These are phyloP conservation scores for Cynodonichthys magdalenae DNA, from an alignment of 2,797 vertebrate genomes.

Conservation along the genomic window DNA sequence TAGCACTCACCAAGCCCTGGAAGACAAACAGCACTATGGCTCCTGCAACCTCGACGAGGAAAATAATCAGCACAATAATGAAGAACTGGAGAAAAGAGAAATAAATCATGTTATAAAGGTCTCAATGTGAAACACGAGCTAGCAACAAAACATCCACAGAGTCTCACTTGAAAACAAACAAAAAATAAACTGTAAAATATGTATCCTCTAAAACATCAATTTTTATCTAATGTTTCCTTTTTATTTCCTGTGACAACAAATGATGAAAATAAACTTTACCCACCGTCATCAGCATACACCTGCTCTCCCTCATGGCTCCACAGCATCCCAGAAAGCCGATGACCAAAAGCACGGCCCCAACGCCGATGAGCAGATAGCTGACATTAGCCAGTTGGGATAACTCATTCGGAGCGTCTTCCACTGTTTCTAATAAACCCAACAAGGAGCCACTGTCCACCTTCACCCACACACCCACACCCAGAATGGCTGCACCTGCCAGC, in stretches of 20 bases:
- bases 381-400: slow-evolving; percentile 69
- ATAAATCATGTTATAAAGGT: background rate
- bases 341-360: slow-evolving; percentile 77
- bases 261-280: slow-evolving; percentile 38
- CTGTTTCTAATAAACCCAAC: slow-evolving; percentile 55
- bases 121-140: background rate
- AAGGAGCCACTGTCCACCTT: slow-evolving; percentile 80
- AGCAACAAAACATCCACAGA: too few relatives aligned
- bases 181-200: too few relatives aligned
- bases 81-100: slow-evolving; percentile 78
- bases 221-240: too few relatives aligned
- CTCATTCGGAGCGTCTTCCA: slow-evolving; percentile 13
- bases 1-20: slow-evolving; percentile 77
- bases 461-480: slow-evolving; percentile 85
- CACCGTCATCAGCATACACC: slow-evolving; percentile 84
- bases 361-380: slow-evolving; percentile 80
- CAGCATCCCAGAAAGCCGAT: slow-evolving; percentile 87
- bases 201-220: too few relatives aligned
- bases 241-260: background rate
- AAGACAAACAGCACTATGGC: slow-evolving; percentile 80
- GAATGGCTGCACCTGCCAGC: slow-evolving; percentile 78
- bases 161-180: too few relatives aligned
- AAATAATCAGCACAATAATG: slow-evolving; percentile 80
- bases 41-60: slow-evolving; percentile 78
- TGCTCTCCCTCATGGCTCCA: slow-evolving; percentile 83